Percentiles rank a stretch among this genome's conserved stretches.
These are phyloP conservation scores for Plumapathes pennacea DNA, from an alignment of 92 coral and sea anemone genomes.

Conservation along the genomic window DNA sequence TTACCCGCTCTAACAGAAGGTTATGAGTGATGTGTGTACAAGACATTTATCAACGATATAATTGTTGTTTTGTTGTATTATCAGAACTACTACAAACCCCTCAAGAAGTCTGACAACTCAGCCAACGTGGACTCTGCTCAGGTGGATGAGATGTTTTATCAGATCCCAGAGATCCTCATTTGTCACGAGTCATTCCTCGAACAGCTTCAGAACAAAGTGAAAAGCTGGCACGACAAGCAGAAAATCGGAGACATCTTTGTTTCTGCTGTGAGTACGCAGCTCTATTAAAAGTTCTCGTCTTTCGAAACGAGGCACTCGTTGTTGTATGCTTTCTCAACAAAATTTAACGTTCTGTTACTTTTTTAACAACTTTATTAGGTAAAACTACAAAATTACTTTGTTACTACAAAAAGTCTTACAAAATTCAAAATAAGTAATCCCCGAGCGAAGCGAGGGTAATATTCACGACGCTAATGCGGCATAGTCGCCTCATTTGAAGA, in stretches of 20 bases:
- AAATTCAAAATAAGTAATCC: no score
- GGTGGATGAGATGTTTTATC: conserved; percentile 98
- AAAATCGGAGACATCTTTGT: conserved; percentile 98
- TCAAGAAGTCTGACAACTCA: conserved; percentile 84
- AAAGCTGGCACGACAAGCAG: conserved; percentile 95
- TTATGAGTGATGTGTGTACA: no score
- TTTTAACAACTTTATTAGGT: no score
- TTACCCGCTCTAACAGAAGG: no score
- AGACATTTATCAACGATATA: no score
- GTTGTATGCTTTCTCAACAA: no score
- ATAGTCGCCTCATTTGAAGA: no score
- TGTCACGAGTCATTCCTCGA: conserved; percentile 92
- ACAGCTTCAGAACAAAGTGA: conserved; percentile 78
- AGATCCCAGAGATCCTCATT: conserved; percentile 91
- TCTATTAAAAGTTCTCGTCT: not conserved
- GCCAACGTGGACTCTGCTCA: conserved; percentile 88
- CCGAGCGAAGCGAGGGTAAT: no score
- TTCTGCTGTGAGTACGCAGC: conserved; percentile 79
- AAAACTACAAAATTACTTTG: no score
- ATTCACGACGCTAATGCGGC: no score
- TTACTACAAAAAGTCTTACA: no score
- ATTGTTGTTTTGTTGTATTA: not conserved
- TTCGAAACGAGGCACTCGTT: not conserved
- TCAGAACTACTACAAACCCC: conserved; percentile 82
- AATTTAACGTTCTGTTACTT: not conserved